Evolutionary conservation across 2,888 invertebrate species (phyloP).

Genomic region (Steinernema scapterisci): DNA sequence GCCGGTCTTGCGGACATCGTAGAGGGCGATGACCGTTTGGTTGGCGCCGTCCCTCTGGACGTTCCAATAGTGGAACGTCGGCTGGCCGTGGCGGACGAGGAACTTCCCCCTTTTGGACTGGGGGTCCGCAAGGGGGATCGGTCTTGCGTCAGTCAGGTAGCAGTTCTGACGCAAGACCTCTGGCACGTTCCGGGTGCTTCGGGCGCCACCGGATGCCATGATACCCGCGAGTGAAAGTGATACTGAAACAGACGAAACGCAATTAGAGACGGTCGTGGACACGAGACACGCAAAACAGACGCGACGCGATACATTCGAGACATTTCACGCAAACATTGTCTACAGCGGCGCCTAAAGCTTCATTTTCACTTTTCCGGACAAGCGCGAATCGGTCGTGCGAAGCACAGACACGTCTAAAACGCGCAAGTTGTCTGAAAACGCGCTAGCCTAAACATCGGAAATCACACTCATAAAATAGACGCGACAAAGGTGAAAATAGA

Average conservation of each 20-base stretch:
- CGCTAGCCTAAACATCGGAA: too few relatives aligned
- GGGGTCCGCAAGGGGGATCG: not conserved
- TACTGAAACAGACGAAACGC: not conserved
- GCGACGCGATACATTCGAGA: too few relatives aligned
- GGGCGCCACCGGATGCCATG: not conserved
- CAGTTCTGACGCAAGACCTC: slow-evolving; percentile 11
- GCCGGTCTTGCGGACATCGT: not conserved
- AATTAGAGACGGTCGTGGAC: too few relatives aligned
- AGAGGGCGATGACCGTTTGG: not conserved
- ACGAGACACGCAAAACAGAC: too few relatives aligned
- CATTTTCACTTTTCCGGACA: too few relatives aligned
- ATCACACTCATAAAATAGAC: too few relatives aligned
- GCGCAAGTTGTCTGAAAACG: too few relatives aligned
- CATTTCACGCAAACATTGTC: too few relatives aligned
- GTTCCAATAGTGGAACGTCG: not conserved
- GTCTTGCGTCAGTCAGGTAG: not conserved
- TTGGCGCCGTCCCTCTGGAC: not conserved
- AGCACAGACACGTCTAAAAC: too few relatives aligned
- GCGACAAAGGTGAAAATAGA: too few relatives aligned
- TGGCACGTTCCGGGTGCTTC: not conserved
- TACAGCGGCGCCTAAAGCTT: too few relatives aligned
- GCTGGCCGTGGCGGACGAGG: not conserved
- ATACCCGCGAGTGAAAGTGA: not conserved
- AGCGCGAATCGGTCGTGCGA: too few relatives aligned
- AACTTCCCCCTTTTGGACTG: not conserved